phyloP scores from a whole-genome alignment of 2,113 vertebrate genomes.

The Brachypodius melanocephalos region DNA sequence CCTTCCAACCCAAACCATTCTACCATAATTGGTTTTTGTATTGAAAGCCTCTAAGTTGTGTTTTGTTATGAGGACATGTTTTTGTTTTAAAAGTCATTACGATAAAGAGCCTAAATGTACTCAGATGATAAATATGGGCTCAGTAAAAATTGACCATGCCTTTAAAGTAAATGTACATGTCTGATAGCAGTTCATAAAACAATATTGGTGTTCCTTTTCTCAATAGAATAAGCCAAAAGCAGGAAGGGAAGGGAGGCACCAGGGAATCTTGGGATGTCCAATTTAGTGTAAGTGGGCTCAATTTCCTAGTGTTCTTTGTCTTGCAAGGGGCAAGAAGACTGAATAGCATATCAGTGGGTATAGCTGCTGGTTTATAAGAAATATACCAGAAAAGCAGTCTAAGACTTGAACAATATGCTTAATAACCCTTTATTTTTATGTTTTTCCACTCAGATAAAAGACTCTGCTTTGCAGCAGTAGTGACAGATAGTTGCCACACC shows the following conservation, averaged over 20 bases:
- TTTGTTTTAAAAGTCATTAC: not conserved
- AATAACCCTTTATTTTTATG: not conserved
- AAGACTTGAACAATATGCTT: not conserved
- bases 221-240: not conserved
- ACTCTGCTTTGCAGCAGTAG: not conserved
- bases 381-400: not conserved
- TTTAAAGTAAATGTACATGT: not conserved
- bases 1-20: not conserved
- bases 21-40: not conserved
- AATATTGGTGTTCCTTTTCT: conserved; percentile 45
- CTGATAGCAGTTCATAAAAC: conserved; percentile 44
- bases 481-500: conserved; percentile 54
- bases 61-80: not conserved
- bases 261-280: not conserved
- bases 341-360: not conserved
- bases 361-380: not conserved
- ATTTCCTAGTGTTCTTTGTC: not conserved
- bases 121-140: not conserved
- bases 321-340: not conserved
- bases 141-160: not conserved
- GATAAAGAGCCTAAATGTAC: not conserved
- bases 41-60: not conserved
- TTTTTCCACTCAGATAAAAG: not conserved
- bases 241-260: conserved; percentile 29
- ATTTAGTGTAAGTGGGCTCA: not conserved